Evolutionary conservation across 2,113 vertebrate species (phyloP).

Genomic region (Scomber scombrus): DNA sequence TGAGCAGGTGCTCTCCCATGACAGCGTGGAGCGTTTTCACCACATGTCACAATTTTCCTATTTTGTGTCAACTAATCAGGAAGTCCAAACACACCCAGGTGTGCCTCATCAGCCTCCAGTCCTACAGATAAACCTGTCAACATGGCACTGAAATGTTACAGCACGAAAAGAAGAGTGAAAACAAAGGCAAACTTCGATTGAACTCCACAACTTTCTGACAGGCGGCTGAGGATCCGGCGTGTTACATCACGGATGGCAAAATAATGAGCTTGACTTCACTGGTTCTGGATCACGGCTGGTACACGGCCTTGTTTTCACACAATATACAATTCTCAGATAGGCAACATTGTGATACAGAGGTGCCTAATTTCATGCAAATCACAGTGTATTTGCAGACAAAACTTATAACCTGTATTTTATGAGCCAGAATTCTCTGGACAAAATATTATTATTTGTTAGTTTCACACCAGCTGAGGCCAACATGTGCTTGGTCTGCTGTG

Average conservation of each 20-base stretch:
- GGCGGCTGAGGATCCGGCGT: slow-evolving; percentile 46
- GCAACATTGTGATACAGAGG: neutral
- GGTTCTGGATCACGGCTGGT: slow-evolving; percentile 35
- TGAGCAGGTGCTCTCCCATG: slow-evolving; percentile 49
- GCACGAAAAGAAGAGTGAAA: slow-evolving; percentile 41
- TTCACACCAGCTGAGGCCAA: neutral
- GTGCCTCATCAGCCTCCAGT: slow-evolving; percentile 60
- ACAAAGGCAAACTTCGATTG: slow-evolving; percentile 74
- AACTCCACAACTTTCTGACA: slow-evolving; percentile 72
- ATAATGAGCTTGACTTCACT: slow-evolving; percentile 73
- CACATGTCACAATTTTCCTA: slow-evolving; percentile 56
- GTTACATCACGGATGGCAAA: slow-evolving; percentile 43
- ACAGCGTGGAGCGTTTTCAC: slow-evolving; percentile 36
- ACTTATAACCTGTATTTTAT: neutral
- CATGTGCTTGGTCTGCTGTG: neutral
- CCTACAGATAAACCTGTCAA: slow-evolving; percentile 63
- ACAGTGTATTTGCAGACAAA: neutral
- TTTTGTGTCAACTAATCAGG: slow-evolving; percentile 71
- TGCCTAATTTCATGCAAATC: slow-evolving; percentile 13
- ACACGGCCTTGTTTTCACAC: slow-evolving; percentile 42
- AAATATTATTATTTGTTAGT: neutral
- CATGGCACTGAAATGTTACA: slow-evolving; percentile 52
- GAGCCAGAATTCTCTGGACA: neutral
- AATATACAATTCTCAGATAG: slow-evolving; percentile 14
- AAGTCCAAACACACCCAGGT: slow-evolving; percentile 64